Evolutionary conservation across 2,113 vertebrate species (phyloP), one percentile per base, ranked within the genome.

Genomic region (Myocastor coypus): DNA sequence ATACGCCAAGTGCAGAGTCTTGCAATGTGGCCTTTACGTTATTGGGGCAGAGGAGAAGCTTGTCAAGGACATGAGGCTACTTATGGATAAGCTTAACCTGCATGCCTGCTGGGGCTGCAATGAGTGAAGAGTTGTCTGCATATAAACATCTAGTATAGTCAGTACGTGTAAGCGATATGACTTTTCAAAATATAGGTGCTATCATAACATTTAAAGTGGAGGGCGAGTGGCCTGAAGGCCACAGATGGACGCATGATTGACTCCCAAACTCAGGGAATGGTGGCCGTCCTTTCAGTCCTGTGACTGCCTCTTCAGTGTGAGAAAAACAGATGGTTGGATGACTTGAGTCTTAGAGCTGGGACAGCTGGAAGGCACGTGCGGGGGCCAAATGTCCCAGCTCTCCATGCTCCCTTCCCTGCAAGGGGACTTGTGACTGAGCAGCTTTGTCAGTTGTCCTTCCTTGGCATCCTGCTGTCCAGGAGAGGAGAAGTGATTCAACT

Each of bases 361-460:
- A 30, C 64, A 3, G 1, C 19, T 90, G 42, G 80, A 46, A 87
- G 40, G 22, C 19, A 40, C 20, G 8, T 8, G 0, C 4, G 55
- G 37, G 14, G 7, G 22, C 14, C n/a, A 34, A 7, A 28, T 46
- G 20, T 4, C 84, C 5, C 17, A 32, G 2, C 24, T 93, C 42
- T 32, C 32, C 28, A 2, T 3, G 3, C 37, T 77, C 82, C 24
- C 40, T 75, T 89, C 5, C 3, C 9, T 32, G 30, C 0, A 28
- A 32, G 52, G 55, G 32, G 37, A 1, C 0, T 0, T 32, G 32
- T 52, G 28, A 20, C 17, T 2, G 63, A 69, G 8, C 20, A 57
- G 50, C 28, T n/a, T 12, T 89, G 10, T 30, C 20, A 3, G 86
- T n/a, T 80, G 19, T 40, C 59, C 14, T 61, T 3, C 3, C 16